Conservation (phyloP, 2,797 vertebrate species). For the Urophycis tenuis region DNA sequence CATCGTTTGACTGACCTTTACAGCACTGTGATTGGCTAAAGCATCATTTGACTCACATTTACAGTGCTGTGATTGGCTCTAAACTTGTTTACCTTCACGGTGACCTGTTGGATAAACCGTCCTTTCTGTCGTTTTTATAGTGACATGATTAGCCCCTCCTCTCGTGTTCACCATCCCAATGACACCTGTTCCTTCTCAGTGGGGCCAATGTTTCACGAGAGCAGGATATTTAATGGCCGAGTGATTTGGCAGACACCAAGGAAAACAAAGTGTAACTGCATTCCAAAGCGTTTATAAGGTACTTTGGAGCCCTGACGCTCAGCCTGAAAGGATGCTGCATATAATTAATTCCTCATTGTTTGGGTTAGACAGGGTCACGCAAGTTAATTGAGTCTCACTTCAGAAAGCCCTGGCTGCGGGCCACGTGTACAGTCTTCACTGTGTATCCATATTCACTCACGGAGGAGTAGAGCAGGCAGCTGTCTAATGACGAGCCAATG, state of each 20-base stretch:
- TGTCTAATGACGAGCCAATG: slow-evolving; percentile 63
- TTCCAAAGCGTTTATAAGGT: slow-evolving; percentile 54
- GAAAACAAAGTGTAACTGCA: slow-evolving; percentile 54
- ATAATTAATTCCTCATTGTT: slow-evolving; percentile 71
- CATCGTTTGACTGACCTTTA: neutral
- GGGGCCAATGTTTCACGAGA: slow-evolving; percentile 37
- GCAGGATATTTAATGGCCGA: slow-evolving; percentile 44
- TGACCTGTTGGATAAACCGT: neutral
- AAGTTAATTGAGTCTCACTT: slow-evolving; percentile 78
- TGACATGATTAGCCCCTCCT: neutral
- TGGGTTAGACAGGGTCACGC: slow-evolving; percentile 61
- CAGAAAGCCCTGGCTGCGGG: slow-evolving; percentile 59
- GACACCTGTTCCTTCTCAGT: slow-evolving; percentile 12
- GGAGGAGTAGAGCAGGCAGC: slow-evolving; percentile 53
- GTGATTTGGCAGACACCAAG: slow-evolving; percentile 49
- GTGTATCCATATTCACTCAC: slow-evolving; percentile 70
- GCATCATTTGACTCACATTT: neutral
- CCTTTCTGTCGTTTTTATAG: neutral
- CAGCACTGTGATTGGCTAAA: neutral
- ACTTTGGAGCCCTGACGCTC: slow-evolving; percentile 52
- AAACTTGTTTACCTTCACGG: neutral
- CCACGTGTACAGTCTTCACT: slow-evolving; percentile 57
- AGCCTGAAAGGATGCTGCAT: slow-evolving; percentile 56
- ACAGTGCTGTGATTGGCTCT: neutral
- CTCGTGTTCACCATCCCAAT: too few species aligned